Evolutionary conservation across 2,888 invertebrate species (phyloP).

Genomic region (Nymphalis urticae): DNA sequence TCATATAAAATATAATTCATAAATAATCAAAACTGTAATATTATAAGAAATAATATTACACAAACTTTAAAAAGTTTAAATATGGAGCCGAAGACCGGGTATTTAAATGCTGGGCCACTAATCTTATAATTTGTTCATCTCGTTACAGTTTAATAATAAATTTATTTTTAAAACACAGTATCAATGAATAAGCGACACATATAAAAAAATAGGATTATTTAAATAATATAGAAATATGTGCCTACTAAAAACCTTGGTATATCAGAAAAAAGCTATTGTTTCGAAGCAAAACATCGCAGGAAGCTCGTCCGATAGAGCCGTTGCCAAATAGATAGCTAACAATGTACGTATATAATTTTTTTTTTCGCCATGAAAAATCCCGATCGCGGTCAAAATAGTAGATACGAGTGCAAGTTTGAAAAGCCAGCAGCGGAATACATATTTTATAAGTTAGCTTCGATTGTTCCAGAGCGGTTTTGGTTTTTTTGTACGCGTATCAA

Average conservation of each 20-base stretch:
- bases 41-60: no score
- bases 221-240: neutral
- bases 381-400: conserved; percentile 76
- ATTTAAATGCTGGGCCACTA: no score
- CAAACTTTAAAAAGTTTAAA: no score
- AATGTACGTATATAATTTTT: conserved; percentile 53
- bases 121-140: no score
- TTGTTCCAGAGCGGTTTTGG: conserved; percentile 73
- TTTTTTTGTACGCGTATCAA: conserved; percentile 68
- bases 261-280: conserved; percentile 27
- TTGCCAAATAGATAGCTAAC: conserved; percentile 36
- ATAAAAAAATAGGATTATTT: no score
- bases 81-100: no score
- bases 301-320: conserved; percentile 30
- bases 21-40: no score
- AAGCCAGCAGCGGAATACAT: conserved; percentile 74
- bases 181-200: no score
- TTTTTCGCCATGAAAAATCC: conserved; percentile 65
- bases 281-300: conserved; percentile 34
- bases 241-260: conserved; percentile 11
- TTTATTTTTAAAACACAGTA: no score
- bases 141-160: no score
- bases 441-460: conserved; percentile 81
- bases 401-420: conserved; percentile 69
- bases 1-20: no score